phyloP scores from a whole-genome alignment of 2,113 vertebrate species.

The Corythoichthys haematopterus region DNA sequence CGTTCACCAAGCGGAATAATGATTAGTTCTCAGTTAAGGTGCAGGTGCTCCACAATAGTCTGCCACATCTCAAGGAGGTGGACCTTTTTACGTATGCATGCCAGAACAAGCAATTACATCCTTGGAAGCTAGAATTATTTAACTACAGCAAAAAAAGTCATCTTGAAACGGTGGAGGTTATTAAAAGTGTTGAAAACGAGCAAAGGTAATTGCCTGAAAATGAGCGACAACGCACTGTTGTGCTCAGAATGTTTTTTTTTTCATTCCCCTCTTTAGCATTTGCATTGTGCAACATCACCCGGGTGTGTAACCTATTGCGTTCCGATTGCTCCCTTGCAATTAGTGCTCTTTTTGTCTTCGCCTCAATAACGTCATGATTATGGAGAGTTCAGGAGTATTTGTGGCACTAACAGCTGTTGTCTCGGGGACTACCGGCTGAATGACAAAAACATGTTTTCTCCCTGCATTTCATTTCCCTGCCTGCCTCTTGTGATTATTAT shows the following conservation, averaged over 20 bases:
- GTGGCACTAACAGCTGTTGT: slow-evolving; percentile 99
- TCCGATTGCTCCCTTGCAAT: slow-evolving; percentile 99
- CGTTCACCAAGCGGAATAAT: slow-evolving; percentile 99
- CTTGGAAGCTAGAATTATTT: slow-evolving; percentile 99
- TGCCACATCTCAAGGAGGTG: slow-evolving; percentile 92
- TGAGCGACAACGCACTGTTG: slow-evolving; percentile 97
- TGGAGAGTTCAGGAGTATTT: slow-evolving; percentile 99
- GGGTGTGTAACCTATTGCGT: slow-evolving; percentile 99
- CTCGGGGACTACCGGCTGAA: slow-evolving; percentile 97
- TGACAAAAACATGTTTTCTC: slow-evolving; percentile 99
- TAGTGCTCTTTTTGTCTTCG: slow-evolving; percentile 99
- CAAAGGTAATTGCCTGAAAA: slow-evolving; percentile 99
- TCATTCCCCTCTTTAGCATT: slow-evolving; percentile 65
- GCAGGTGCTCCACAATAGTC: slow-evolving; percentile 98
- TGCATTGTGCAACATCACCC: slow-evolving; percentile 97
- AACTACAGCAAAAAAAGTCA: slow-evolving; percentile 90
- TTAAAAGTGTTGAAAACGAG: slow-evolving; percentile 99
- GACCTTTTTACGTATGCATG: slow-evolving; percentile 97
- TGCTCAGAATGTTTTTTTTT: slow-evolving; percentile 80
- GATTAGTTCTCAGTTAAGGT: slow-evolving; percentile 99
- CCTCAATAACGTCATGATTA: slow-evolving; percentile 99
- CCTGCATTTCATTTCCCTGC: slow-evolving; percentile 87
- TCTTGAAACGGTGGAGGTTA: slow-evolving; percentile 98
- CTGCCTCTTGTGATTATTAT: slow-evolving; percentile 79
- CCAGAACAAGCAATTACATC: slow-evolving; percentile 94